Conservation (phyloP, 1,140 invertebrate species). For the Pemphigus obesinymphae region DNA sequence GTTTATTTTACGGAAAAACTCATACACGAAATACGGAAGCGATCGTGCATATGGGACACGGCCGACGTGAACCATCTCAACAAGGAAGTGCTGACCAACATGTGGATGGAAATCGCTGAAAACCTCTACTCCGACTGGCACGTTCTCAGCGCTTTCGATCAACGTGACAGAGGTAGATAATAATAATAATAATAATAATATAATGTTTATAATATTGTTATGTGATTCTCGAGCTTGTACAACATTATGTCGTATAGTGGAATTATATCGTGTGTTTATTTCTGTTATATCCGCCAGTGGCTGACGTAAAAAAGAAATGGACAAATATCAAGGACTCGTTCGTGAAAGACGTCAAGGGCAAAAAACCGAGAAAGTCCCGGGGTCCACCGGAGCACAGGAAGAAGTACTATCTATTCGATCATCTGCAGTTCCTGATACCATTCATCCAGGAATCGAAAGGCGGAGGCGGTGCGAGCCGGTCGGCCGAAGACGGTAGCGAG, state of each 20-base stretch:
- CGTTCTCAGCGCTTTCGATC: background rate
- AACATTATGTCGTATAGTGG: too few relatives aligned
- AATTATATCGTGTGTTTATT: background rate
- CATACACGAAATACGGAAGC: background rate
- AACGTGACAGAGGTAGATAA: slow-evolving; percentile 17
- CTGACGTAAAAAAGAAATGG: slow-evolving; percentile 23
- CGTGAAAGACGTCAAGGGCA: slow-evolving; percentile 33
- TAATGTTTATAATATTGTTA: too few relatives aligned
- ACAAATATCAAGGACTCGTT: slow-evolving; percentile 36
- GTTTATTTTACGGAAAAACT: slow-evolving; percentile 33
- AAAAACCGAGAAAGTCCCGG: background rate
- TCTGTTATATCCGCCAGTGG: background rate
- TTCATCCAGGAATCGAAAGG: background rate
- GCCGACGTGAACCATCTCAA: slow-evolving; percentile 29
- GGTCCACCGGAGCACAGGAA: background rate
- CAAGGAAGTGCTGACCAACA: slow-evolving; percentile 5
- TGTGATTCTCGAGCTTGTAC: too few relatives aligned
- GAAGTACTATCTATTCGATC: slow-evolving; percentile 31
- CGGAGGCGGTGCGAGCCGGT: background rate
- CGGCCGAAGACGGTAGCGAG: background rate
- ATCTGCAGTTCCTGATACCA: slow-evolving; percentile 13
- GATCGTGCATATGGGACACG: slow-evolving; percentile 29
- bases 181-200: background rate
- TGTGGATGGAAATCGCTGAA: slow-evolving; percentile 4
- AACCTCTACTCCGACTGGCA: slow-evolving; percentile 15